A percentile compares a stretch with the other conserved stretches of the same genome.
These are phyloP conservation scores for Felis chaus DNA, from an alignment of 2,113 vertebrate species.

Conservation along the genomic window DNA sequence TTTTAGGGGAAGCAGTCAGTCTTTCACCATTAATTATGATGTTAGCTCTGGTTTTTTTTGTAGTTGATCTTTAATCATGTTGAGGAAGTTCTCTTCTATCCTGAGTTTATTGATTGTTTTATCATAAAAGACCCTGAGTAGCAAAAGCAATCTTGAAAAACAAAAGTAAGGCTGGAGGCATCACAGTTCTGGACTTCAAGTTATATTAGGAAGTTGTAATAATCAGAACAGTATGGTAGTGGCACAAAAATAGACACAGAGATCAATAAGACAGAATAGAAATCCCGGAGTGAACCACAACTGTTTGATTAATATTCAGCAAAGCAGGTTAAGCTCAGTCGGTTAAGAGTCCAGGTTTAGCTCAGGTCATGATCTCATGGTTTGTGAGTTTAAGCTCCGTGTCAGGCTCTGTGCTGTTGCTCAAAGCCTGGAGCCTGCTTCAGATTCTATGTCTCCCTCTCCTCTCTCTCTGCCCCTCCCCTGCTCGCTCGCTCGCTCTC, in stretches of 20 bases:
- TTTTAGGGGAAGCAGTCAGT: not conserved
- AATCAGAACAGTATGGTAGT: not conserved
- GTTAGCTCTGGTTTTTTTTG: slow-evolving; percentile 13
- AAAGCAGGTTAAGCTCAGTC: not conserved
- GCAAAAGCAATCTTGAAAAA: not conserved
- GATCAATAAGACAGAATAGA: not conserved
- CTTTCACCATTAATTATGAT: slow-evolving; percentile 17
- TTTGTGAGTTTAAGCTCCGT: no score
- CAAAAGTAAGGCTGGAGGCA: not conserved
- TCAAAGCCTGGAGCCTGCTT: no score
- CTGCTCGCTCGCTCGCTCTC: no score
- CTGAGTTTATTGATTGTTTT: slow-evolving; percentile 35
- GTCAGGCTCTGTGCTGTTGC: no score
- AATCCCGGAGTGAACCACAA: not conserved
- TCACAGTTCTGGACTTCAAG: not conserved
- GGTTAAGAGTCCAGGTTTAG: no score
- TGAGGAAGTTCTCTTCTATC: slow-evolving; percentile 11
- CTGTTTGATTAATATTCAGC: not conserved
- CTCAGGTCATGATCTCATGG: no score
- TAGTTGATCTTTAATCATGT: slow-evolving; percentile 2
- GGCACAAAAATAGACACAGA: not conserved
- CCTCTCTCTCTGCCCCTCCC: no score
- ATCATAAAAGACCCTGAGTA: not conserved
- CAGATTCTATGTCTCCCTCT: no score
- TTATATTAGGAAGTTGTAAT: not conserved